Conservation (phyloP, 2,797 vertebrate species). For the Pachyuromys duprasi region DNA sequence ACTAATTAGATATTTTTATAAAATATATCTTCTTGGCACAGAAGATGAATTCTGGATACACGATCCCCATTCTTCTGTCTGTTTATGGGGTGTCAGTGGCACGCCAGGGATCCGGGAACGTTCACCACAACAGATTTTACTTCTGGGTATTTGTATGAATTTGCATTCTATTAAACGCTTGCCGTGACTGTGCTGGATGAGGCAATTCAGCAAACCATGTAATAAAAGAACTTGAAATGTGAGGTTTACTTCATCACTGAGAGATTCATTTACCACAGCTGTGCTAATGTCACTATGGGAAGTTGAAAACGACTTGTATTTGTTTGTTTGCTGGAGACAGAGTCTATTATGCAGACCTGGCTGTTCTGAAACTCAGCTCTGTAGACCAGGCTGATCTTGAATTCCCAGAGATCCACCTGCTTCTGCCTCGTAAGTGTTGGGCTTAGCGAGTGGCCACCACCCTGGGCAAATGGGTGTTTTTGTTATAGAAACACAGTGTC, state of each 20-base stretch:
- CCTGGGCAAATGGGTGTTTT: conserved; percentile 17
- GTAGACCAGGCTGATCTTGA: background rate
- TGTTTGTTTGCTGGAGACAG: background rate
- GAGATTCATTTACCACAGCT: conserved; percentile 33
- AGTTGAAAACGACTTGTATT: conserved; percentile 15
- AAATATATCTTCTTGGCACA: conserved; percentile 21
- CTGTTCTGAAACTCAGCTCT: background rate
- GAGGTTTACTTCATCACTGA: conserved; percentile 36
- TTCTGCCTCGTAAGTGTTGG: background rate
- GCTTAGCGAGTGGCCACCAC: background rate
- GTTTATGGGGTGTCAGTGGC: conserved; percentile 30
- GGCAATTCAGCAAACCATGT: conserved; percentile 35
- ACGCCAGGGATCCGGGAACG: conserved; percentile 39
- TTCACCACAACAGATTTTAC: conserved; percentile 50
- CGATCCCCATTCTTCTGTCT: conserved; percentile 33
- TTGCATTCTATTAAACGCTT: conserved; percentile 67
- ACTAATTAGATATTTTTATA: conserved; percentile 44
- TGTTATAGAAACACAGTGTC: background rate
- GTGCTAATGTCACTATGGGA: conserved; percentile 34
- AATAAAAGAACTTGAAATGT: conserved; percentile 55
- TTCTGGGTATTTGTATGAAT: conserved; percentile 68
- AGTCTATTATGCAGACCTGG: background rate
- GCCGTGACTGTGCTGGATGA: conserved; percentile 66
- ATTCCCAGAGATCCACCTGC: background rate
- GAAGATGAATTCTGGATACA: conserved; percentile 47